These are phyloP conservation scores for Sebastes minor DNA, from an alignment of 2,797 vertebrate species.

Conservation along the genomic window DNA sequence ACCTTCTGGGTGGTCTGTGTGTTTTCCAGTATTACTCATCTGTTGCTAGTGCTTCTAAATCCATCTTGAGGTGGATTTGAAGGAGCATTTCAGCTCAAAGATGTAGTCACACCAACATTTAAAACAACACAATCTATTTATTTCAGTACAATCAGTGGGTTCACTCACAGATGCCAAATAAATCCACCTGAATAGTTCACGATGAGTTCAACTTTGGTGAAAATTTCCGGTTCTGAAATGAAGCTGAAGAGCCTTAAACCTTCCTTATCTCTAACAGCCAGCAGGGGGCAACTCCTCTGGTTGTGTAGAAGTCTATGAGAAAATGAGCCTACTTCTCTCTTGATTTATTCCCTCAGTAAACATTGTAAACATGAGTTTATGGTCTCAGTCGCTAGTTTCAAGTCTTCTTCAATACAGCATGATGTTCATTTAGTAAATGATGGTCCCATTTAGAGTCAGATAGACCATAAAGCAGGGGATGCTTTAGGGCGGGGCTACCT, in stretches of 20 bases:
- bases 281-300: neutral
- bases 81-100: neutral
- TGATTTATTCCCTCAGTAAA: neutral
- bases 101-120: neutral
- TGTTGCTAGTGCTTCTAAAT: neutral
- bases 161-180: neutral
- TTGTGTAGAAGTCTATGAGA: neutral
- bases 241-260: neutral
- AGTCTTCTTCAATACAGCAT: neutral
- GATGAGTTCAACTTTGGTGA: no score
- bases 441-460: neutral
- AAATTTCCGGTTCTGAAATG: no score
- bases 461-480: neutral
- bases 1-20: conserved; percentile 2
- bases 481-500: neutral
- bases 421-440: neutral
- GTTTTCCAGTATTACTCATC: neutral
- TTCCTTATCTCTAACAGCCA: neutral
- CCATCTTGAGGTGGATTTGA: neutral
- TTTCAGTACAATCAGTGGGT: neutral
- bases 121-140: neutral
- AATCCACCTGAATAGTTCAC: neutral
- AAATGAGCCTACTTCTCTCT: neutral
- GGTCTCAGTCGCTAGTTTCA: neutral
- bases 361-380: neutral